These are phyloP conservation scores for Vireo griseus DNA, from an alignment of 2,797 vertebrate genomes.

Conservation along the genomic window DNA sequence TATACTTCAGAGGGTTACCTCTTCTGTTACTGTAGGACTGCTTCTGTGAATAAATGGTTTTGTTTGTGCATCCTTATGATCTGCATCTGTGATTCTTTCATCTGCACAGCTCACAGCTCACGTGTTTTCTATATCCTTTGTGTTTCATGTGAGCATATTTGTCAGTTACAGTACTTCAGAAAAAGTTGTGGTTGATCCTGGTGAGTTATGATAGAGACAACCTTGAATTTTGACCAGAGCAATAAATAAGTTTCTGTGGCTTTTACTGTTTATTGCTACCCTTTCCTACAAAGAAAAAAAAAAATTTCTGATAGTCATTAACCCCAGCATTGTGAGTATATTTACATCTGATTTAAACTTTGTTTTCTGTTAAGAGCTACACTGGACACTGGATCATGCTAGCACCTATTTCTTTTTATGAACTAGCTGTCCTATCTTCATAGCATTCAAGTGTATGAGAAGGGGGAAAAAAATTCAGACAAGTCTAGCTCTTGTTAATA, in stretches of 20 bases:
- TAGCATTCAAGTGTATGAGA: not conserved
- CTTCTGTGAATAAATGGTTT: not conserved
- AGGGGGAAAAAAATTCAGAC: not conserved
- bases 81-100: not conserved
- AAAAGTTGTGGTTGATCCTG: not conserved
- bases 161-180: not conserved
- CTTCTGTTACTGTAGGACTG: not conserved
- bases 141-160: not conserved
- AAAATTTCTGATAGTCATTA: not conserved
- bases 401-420: not conserved
- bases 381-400: not conserved
- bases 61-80: not conserved
- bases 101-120: not conserved
- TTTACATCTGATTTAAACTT: not conserved
- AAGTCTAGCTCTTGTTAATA: not conserved
- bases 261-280: not conserved
- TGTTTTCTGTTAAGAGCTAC: not conserved
- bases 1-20: not conserved
- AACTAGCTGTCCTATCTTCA: not conserved
- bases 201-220: accelerated
- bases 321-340: not conserved
- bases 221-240: not conserved
- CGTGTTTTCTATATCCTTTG: not conserved
- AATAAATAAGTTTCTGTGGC: not conserved
- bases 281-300: not conserved